Base-by-base conservation (phyloP, 2,888 invertebrate genomes). In the Thecocarcelia acutangulata region DNA sequence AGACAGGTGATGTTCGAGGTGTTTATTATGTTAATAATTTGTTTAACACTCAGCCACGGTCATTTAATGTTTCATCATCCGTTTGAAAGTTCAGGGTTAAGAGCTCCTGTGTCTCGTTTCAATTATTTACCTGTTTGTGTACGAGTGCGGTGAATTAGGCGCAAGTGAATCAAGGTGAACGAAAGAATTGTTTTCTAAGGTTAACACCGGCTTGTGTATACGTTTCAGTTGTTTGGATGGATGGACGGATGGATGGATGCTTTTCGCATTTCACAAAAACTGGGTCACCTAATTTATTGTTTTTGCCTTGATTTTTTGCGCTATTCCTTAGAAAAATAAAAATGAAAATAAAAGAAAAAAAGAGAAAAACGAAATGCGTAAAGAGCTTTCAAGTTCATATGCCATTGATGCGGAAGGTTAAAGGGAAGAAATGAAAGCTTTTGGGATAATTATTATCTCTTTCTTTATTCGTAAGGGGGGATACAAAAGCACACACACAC, bases 41-140 rank as follows among this genome's bases (percentile, higher is more conserved):
- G 8, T 33, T 33, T 8, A 9, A 8, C 33, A 72, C 61, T 61
- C 44, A 21, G 24, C 9, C 63, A 66, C 13, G n/a, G 33, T 15
- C 48, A 44, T 52, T 50, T 73, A 13, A 59, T 40, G 59, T 59
- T 46, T 59, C 50, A 13, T 15, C 19, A n/a, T 48, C n/a, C n/a
- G n/a, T n/a, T 12, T 28, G 15, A 75, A 76, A 76, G 75, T 76
- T 76, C 76, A 76, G 44, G 69, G 68, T 61, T 69, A 61, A 68
- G 28, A 52, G 11, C 15, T 9, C 44, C 21, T 56, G 63, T 44
- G 46, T 40, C 52, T 63, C 37, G 33, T n/a, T n/a, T n/a, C 2
- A 44, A 56, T 46, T 40, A 58, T 33, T 33, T 33, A 33, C 33
- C 8, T 33, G 33, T 33, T 3, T 33, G 3, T 2, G 24, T 24